A percentile compares a stretch with the other conserved stretches of the same genome.
Conservation (phyloP, 2,888 invertebrate species). For the Bugulina stolonifera region DNA sequence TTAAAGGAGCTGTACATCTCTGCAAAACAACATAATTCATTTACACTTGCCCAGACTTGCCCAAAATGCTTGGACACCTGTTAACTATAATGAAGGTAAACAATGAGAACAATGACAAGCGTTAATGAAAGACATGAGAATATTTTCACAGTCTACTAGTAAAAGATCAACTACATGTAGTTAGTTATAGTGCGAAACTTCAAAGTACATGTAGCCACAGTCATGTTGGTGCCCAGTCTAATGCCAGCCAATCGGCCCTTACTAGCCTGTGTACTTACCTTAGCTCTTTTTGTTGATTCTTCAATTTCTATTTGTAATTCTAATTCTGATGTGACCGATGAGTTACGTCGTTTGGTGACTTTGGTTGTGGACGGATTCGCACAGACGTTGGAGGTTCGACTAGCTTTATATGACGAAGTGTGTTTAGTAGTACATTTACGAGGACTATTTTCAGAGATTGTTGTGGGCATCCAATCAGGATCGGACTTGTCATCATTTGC, state of each 20-base stretch:
- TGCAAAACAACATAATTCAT: not conserved
- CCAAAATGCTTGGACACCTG: no score
- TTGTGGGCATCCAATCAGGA: slow-evolving; percentile 6
- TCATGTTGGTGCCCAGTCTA: no score
- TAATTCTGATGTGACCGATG: not conserved
- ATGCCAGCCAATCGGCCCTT: no score
- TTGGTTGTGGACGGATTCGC: not conserved
- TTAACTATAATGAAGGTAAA: no score
- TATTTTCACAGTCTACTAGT: no score
- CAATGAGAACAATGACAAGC: no score
- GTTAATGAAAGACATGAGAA: no score
- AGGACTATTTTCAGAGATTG: not conserved
- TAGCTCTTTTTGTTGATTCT: slow-evolving; percentile 17
- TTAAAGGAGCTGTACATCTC: slow-evolving; percentile 17
- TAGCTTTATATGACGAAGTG: not conserved
- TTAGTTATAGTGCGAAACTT: no score
- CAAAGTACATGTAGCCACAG: no score
- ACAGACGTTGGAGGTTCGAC: not conserved
- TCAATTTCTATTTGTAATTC: slow-evolving; percentile 24
- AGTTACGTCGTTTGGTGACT: slow-evolving; percentile 1
- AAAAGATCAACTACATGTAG: no score
- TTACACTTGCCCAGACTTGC: not conserved
- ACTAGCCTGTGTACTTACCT: not conserved
- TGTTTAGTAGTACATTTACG: not conserved
- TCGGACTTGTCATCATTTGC: not conserved